Evolutionary conservation across 2,797 vertebrate species (phyloP), one percentile per base, ranked within the genome.

Genomic region (Tauraco hartlaubi): DNA sequence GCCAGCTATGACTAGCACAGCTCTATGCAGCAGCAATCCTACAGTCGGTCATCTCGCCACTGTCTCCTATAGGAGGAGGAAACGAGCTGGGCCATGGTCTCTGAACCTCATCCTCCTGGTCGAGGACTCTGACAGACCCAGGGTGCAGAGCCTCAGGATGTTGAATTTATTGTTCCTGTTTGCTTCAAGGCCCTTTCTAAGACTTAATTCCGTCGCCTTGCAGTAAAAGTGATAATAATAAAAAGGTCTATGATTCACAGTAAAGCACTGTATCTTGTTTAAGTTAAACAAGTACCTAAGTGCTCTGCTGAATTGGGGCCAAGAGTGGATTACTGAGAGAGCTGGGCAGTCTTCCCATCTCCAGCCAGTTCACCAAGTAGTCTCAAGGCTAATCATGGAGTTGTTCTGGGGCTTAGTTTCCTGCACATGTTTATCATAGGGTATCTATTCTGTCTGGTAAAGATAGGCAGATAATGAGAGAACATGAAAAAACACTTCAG

Each of bases 241-340:
- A 89, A 85, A 74, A 78, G 49, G 81, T 48, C 79, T 90, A 0
- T 85, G 90, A 91, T 96, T 95, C 96, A 95, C 79, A 93, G 90
- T 59, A 76, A 92, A 94, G 58, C 72, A 63, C 72, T 74, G 77
- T 93, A 76, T 93, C 88, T 95, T 80, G 66, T 87, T 76, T 73
- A 67, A 89, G 64, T 95, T 95, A 89, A 95, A 93, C 74, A 87
- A 90, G 84, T 83, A 89, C 64, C 85, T 94, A 95, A 93, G 93
- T 95, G 92, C 86, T 96, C 77, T 92, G 93, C 81, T 95, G 94
- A 93, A 92, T 2, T 85, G 54, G 8, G 92, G 88, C 94, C 94
- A 96, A 63, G 91, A 66, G 55, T 92, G 79, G 89, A 96, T 96
- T 95, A 87, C 91, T 77, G 91, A 83, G 68, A 85, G 69, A 87